Conservation (phyloP, 1,140 invertebrate species). For the Diprion similis region DNA sequence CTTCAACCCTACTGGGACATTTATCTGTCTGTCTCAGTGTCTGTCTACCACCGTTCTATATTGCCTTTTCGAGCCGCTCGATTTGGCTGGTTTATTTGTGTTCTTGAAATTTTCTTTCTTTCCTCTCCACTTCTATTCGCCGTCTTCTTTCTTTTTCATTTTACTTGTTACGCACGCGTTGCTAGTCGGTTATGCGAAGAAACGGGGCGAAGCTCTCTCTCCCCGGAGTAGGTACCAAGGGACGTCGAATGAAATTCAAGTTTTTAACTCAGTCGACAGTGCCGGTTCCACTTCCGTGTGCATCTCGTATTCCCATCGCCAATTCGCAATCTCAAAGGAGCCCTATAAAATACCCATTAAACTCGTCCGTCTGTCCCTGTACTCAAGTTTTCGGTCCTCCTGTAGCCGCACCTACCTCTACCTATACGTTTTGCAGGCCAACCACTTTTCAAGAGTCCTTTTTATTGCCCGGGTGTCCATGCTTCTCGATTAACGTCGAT, state of each 20-base stretch:
- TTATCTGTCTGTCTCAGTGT: neutral
- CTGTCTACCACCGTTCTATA: neutral
- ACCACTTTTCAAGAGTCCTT: too few relatives aligned
- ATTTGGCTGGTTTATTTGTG: neutral
- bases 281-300: too few relatives aligned
- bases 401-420: too few relatives aligned
- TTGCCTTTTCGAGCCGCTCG: slow-evolving; percentile 4
- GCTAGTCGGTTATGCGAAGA: too few relatives aligned
- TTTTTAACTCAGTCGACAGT: too few relatives aligned
- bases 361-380: neutral
- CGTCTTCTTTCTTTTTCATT: neutral
- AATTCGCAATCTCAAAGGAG: neutral
- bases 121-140: neutral
- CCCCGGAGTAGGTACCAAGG: too few relatives aligned
- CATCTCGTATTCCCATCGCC: neutral
- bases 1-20: slow-evolving; percentile 2
- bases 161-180: too few relatives aligned
- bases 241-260: too few relatives aligned
- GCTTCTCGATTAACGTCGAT: too few relatives aligned
- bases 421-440: too few relatives aligned
- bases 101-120: neutral
- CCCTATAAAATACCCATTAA: slow-evolving; percentile 3
- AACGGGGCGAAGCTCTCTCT: too few relatives aligned
- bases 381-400: neutral
- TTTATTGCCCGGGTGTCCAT: too few relatives aligned